A percentile compares a stretch with the other conserved stretches of the same genome.
phyloP scores from a whole-genome alignment of 2,113 vertebrate species.

The Istiophorus platypterus region DNA sequence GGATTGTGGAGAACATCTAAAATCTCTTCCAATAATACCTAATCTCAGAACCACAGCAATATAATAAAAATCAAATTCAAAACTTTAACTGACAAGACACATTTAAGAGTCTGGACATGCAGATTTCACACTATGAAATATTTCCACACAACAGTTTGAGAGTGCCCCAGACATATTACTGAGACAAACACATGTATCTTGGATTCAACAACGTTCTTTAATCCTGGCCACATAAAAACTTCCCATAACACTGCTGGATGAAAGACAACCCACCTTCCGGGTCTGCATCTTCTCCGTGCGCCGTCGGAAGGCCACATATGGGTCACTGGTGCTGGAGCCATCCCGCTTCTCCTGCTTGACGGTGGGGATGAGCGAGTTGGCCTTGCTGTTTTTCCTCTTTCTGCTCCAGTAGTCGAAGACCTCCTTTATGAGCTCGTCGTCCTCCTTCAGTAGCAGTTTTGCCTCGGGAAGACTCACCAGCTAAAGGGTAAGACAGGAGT shows the following conservation, averaged over 20 bases:
- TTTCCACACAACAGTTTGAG: too few species aligned
- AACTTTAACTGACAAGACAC: too few species aligned
- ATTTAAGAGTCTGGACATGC: too few species aligned
- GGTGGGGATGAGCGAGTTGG: conserved; percentile 90
- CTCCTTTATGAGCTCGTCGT: conserved; percentile 98
- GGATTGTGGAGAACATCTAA: not conserved
- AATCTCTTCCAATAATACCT: too few species aligned
- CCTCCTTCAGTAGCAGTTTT: conserved; percentile 97
- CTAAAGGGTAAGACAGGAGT: conserved; percentile 72
- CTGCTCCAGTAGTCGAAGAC: conserved; percentile 99
- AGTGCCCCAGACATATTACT: not conserved
- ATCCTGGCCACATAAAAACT: not conserved
- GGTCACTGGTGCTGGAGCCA: conserved; percentile 97
- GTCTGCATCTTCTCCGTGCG: conserved; percentile 99
- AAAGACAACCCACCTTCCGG: conserved; percentile 87
- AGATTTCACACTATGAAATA: too few species aligned
- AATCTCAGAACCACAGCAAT: too few species aligned
- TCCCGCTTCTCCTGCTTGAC: conserved; percentile 98
- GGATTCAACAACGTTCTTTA: not conserved
- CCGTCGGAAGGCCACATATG: conserved; percentile 97
- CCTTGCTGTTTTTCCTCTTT: conserved; percentile 93
- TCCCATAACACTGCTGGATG: too few species aligned
- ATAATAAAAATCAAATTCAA: too few species aligned
- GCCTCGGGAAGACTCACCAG: conserved; percentile 97
- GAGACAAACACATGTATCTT: not conserved